Evolutionary conservation across 2,113 vertebrate species (phyloP).

Genomic region (Brienomyrus longianalis): DNA sequence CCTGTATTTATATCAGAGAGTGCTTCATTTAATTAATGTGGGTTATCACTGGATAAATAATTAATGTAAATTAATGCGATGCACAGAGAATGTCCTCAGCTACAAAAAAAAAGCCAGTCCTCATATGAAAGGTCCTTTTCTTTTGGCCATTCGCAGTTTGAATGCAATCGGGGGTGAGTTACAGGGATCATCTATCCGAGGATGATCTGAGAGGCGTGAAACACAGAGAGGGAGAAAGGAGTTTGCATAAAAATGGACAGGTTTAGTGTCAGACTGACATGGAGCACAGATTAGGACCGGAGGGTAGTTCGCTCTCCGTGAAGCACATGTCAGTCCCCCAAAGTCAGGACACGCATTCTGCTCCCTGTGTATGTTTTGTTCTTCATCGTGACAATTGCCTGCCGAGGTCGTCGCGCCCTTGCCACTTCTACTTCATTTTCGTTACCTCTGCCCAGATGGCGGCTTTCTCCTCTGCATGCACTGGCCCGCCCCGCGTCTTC

Average conservation of each 20-base stretch:
- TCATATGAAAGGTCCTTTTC: neutral
- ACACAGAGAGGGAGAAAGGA: neutral
- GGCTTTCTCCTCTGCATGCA: neutral
- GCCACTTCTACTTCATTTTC: neutral
- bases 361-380: slow-evolving; percentile 10
- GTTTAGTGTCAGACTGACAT: slow-evolving; percentile 45
- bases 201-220: neutral
- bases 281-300: slow-evolving; percentile 44
- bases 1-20: neutral
- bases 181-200: neutral
- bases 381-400: slow-evolving; percentile 37
- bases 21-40: neutral
- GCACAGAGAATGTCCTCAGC: neutral
- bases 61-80: neutral
- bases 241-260: neutral
- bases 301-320: slow-evolving; percentile 16
- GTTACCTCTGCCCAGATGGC: neutral
- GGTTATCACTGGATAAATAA: neutral
- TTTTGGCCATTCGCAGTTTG: neutral
- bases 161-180: neutral
- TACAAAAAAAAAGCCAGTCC: neutral
- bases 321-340: slow-evolving; percentile 14
- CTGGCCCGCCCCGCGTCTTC: neutral
- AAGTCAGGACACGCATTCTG: slow-evolving; percentile 15
- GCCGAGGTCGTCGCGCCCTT: slow-evolving; percentile 10